Percentiles rank a stretch among this genome's conserved stretches.
Evolutionary conservation across 2,797 vertebrate species (phyloP).

Genomic region (Brachyrhaphis roseni): DNA sequence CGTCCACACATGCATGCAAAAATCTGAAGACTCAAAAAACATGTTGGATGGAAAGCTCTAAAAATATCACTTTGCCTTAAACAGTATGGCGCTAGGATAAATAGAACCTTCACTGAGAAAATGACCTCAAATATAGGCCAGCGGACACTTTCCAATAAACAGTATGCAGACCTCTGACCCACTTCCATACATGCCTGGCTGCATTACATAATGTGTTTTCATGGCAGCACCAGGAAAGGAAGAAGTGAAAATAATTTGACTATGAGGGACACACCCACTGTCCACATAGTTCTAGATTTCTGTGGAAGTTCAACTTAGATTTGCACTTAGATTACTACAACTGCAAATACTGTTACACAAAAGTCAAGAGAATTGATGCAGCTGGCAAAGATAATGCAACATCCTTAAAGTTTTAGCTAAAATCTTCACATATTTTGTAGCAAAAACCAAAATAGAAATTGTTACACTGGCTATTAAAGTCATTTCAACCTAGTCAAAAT

Average conservation of each 20-base stretch:
- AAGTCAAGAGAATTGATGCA: not conserved
- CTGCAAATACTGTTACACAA: not conserved
- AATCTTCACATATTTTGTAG: not conserved
- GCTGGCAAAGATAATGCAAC: not conserved
- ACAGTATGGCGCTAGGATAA: not conserved
- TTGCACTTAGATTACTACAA: conserved; percentile 1
- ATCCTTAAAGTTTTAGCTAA: not conserved
- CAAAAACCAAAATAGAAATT: not conserved
- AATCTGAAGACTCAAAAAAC: conserved; percentile 28
- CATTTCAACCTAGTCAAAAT: not conserved
- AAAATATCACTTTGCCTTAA: conserved; percentile 36
- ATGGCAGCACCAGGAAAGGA: conserved; percentile 6
- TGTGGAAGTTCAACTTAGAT: conserved; percentile 6
- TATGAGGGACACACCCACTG: conserved; percentile 21
- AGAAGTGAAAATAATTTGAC: not conserved
- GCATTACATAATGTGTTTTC: conserved; percentile 42
- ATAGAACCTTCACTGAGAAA: not conserved
- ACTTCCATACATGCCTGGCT: conserved; percentile 30
- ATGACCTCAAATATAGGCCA: conserved; percentile 10
- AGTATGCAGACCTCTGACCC: conserved; percentile 21
- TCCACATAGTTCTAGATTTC: conserved; percentile 19
- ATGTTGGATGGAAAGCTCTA: conserved; percentile 30
- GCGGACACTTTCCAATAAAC: not conserved
- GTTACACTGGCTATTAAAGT: not conserved
- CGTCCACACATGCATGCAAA: conserved; percentile 15